Evolutionary conservation across 2,888 invertebrate genomes (phyloP).

Genomic region (Lithophane socia): DNA sequence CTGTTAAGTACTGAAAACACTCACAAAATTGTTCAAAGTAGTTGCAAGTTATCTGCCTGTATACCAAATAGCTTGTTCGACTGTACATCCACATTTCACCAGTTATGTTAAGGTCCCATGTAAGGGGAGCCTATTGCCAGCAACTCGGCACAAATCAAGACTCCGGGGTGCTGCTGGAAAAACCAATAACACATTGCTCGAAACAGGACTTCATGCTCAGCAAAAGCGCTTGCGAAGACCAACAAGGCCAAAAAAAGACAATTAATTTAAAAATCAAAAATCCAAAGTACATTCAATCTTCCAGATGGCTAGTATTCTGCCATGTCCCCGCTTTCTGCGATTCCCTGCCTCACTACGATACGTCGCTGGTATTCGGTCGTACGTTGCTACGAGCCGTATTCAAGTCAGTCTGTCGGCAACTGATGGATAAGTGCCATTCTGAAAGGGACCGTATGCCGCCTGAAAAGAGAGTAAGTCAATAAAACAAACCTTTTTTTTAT

Average conservation of each 20-base stretch:
- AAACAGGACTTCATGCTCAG: neutral
- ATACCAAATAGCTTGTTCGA: too few species aligned
- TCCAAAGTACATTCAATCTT: neutral
- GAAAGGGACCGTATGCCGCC: slow-evolving; percentile 97
- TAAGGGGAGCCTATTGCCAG: neutral
- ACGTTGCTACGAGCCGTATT: slow-evolving; percentile 96
- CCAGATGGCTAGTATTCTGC: slow-evolving; percentile 97
- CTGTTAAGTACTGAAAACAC: too few species aligned
- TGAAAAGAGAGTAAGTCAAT: slow-evolving; percentile 92
- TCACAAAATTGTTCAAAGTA: too few species aligned
- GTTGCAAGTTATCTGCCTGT: too few species aligned
- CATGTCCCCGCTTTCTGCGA: slow-evolving; percentile 99
- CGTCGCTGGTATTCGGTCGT: slow-evolving; percentile 97
- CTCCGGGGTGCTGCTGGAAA: too few species aligned
- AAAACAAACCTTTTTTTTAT: neutral
- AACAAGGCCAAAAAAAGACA: neutral
- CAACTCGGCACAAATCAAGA: neutral
- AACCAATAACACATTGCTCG: neutral
- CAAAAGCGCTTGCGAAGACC: neutral
- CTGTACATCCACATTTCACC: too few species aligned
- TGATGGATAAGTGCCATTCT: slow-evolving; percentile 97
- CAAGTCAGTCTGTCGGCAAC: slow-evolving; percentile 95
- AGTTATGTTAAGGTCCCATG: too few species aligned
- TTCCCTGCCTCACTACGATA: slow-evolving; percentile 97
- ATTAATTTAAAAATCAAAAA: neutral